Evolutionary conservation across 1,140 invertebrate species (phyloP).

Genomic region (Cotesia typhae): DNA sequence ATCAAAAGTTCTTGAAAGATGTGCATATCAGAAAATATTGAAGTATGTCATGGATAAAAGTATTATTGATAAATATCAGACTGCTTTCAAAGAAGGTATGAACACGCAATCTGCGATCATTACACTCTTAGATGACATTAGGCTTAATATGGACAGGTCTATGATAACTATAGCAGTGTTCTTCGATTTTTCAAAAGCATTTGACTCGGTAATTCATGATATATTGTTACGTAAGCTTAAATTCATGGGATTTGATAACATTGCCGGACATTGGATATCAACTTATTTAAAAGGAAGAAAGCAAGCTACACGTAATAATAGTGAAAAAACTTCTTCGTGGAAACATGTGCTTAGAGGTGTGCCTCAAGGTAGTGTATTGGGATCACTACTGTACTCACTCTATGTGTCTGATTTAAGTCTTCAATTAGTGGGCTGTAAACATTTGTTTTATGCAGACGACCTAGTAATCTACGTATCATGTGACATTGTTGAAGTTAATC

Average conservation of each 20-base stretch:
- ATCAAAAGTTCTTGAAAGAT: conserved; percentile 27
- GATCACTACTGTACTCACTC: not conserved
- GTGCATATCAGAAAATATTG: conserved; percentile 12
- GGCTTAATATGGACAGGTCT: conserved; percentile 11
- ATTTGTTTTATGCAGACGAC: conserved; percentile 32
- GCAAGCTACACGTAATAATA: not conserved
- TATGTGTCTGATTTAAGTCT: conserved; percentile 7
- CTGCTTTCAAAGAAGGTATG: conserved; percentile 22
- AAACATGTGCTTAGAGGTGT: not conserved
- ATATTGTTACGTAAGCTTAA: conserved; percentile 36
- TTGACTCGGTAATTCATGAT: conserved; percentile 36
- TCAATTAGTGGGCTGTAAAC: not conserved
- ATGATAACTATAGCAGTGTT: conserved; percentile 26
- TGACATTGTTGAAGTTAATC: no score
- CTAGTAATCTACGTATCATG: conserved; percentile 18
- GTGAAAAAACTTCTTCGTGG: not conserved
- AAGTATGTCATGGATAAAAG: not conserved
- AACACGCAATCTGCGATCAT: conserved; percentile 32
- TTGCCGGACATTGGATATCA: not conserved
- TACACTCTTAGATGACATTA: conserved; percentile 29
- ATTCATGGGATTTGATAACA: conserved; percentile 9
- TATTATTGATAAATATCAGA: conserved; percentile 1
- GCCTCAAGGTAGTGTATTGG: conserved; percentile 9
- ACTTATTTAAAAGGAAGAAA: not conserved
- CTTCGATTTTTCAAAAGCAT: conserved; percentile 38